A percentile compares a stretch with the other conserved stretches of the same genome.
These are phyloP conservation scores for Synchiropus splendidus DNA, from an alignment of 2,113 vertebrate genomes.

Conservation along the genomic window DNA sequence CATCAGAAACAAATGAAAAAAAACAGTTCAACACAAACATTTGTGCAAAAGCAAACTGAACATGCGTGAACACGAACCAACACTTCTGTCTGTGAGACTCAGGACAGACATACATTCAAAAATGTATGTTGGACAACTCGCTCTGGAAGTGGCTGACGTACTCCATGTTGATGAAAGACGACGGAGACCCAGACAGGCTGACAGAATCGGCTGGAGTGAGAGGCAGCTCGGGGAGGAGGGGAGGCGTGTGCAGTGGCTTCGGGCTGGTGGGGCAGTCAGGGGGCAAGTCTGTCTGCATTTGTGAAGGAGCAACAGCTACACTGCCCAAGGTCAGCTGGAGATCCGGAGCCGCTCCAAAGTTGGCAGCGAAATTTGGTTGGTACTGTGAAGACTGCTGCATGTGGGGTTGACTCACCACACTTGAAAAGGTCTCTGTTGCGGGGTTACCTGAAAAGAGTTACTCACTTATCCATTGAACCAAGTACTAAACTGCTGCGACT, in stretches of 20 bases:
- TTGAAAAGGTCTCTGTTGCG: too few relatives aligned
- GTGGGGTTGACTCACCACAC: conserved; percentile 37
- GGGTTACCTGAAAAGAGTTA: too few relatives aligned
- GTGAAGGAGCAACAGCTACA: too few relatives aligned
- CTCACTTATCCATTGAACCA: too few relatives aligned
- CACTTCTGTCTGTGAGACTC: too few relatives aligned
- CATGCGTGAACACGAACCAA: too few relatives aligned
- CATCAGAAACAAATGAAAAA: too few relatives aligned
- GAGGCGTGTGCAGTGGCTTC: neutral
- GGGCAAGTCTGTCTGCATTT: too few relatives aligned
- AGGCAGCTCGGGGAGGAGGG: conserved; percentile 7
- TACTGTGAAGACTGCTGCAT: conserved; percentile 46
- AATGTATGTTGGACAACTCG: conserved; percentile 67
- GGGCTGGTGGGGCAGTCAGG: neutral
- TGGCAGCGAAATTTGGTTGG: conserved; percentile 28
- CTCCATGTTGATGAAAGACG: conserved; percentile 52
- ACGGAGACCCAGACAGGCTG: conserved; percentile 30
- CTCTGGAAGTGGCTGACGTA: conserved; percentile 65
- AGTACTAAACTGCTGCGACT: too few relatives aligned
- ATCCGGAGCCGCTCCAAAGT: conserved; percentile 14
- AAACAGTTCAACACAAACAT: too few relatives aligned
- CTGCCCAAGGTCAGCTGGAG: conserved; percentile 30
- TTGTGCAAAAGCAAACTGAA: too few relatives aligned
- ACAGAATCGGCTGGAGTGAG: conserved; percentile 16
- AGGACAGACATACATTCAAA: conserved; percentile 43